Conservation (phyloP, 2,797 vertebrate species). For the Poeciliopsis presidionis region DNA sequence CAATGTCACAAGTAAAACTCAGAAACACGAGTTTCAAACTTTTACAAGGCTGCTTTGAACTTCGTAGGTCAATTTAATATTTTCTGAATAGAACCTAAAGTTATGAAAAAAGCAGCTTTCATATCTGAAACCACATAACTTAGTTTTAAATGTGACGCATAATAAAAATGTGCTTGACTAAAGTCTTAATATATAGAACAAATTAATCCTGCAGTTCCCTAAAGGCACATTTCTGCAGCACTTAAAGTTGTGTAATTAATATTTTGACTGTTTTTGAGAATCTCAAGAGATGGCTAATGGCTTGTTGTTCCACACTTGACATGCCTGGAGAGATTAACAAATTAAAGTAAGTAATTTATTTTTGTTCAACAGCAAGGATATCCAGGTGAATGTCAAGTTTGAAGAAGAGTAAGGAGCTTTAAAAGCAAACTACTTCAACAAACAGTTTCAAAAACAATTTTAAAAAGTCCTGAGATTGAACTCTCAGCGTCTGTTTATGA, state of each 20-base stretch:
- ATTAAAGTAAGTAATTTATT: not conserved
- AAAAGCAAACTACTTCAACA: conserved; percentile 13
- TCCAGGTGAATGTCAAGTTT: not conserved
- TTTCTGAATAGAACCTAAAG: not conserved
- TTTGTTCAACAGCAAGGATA: not conserved
- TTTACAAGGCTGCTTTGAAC: not conserved
- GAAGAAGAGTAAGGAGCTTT: not conserved
- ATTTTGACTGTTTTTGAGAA: not conserved
- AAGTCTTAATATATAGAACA: not conserved
- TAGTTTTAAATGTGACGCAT: not conserved
- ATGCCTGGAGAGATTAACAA: not conserved
- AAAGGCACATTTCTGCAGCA: not conserved
- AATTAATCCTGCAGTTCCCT: not conserved
- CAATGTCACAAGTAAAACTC: not conserved
- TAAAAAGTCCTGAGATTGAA: conserved; percentile 47
- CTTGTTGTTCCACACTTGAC: not conserved
- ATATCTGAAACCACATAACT: not conserved
- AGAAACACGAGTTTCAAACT: not conserved
- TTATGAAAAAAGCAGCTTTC: not conserved
- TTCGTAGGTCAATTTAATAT: not conserved
- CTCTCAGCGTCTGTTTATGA: conserved; percentile 27
- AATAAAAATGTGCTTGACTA: not conserved
- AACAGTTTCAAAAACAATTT: not conserved
- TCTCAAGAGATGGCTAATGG: not conserved
- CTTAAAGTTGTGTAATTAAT: not conserved